These are phyloP conservation scores for Cerastis leucographa DNA, from an alignment of 2,888 invertebrate species.

Conservation along the genomic window DNA sequence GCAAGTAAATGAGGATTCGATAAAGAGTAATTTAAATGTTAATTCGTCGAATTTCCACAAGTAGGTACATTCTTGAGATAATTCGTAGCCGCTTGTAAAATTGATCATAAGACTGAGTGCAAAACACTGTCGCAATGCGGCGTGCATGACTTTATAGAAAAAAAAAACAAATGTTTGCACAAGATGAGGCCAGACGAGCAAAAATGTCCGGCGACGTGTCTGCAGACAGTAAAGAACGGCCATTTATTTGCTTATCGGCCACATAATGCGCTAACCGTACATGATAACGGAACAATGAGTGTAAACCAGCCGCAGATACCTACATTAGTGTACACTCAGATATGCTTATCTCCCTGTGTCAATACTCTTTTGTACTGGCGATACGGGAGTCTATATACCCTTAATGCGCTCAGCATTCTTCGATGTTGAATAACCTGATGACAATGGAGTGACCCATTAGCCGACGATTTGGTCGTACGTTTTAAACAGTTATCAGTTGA, in stretches of 20 bases:
- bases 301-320: conserved; percentile 84
- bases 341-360: conserved; percentile 88
- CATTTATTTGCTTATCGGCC: conserved; percentile 88
- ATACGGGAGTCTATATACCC: conserved; percentile 88
- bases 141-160: conserved; percentile 29
- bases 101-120: conserved; percentile 29
- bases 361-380: conserved; percentile 89
- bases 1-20: conserved; percentile 16
- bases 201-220: conserved; percentile 69
- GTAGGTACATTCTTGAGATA: conserved; percentile 15
- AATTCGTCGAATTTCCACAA: conserved; percentile 16
- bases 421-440: conserved; percentile 82
- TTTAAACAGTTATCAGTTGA: conserved; percentile 76
- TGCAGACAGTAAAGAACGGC: conserved; percentile 71
- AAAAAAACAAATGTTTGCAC: conserved; percentile 49
- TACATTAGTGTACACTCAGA: conserved; percentile 86
- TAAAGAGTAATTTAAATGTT: conserved; percentile 28
- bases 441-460: conserved; percentile 86
- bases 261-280: conserved; percentile 87
- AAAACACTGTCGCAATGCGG: conserved; percentile 55
- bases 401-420: conserved; percentile 88
- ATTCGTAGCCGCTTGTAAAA: conserved; percentile 29
- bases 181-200: conserved; percentile 61
- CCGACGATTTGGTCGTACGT: conserved; percentile 73
- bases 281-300: conserved; percentile 89